These are phyloP conservation scores for Pammene fasciana DNA, from an alignment of 2,888 invertebrate species.

Conservation along the genomic window DNA sequence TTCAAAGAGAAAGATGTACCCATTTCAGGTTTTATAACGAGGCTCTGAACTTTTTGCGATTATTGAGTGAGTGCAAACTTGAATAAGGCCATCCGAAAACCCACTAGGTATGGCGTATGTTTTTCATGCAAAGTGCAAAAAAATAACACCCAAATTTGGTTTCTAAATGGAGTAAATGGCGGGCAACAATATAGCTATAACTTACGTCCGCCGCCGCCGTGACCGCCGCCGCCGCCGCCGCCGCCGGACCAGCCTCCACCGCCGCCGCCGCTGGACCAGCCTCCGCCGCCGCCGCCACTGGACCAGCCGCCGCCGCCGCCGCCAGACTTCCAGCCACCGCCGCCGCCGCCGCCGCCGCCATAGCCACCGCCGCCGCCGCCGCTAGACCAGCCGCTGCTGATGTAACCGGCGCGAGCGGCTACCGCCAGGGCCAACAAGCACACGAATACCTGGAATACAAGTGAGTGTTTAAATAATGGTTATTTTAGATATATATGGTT, in stretches of 20 bases:
- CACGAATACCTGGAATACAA: conserved; percentile 69
- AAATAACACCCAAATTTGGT: no score
- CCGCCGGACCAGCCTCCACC: conserved; percentile 42
- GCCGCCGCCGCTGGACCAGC: conserved; percentile 47
- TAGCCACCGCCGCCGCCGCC: conserved; percentile 41
- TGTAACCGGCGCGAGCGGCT: conserved; percentile 69
- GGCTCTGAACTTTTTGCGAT: no score
- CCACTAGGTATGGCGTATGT: no score
- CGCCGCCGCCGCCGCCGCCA: conserved; percentile 40
- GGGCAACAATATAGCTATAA: neutral
- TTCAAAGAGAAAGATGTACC: no score
- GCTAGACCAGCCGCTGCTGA: conserved; percentile 60
- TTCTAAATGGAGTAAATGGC: neutral
- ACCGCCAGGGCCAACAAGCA: conserved; percentile 73
- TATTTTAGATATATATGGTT: neutral
- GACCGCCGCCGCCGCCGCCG: conserved; percentile 47
- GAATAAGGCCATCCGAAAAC: no score
- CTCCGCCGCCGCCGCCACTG: conserved; percentile 46
- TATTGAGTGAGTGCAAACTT: no score
- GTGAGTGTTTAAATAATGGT: neutral
- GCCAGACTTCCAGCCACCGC: conserved; percentile 48
- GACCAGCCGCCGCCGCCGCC: conserved; percentile 58
- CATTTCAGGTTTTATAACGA: no score
- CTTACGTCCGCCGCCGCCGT: conserved; percentile 49
- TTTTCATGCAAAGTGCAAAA: no score